Evolutionary conservation across 2,113 vertebrate species (phyloP), one percentile per base, ranked within the genome.

Genomic region (Pionites leucogaster): DNA sequence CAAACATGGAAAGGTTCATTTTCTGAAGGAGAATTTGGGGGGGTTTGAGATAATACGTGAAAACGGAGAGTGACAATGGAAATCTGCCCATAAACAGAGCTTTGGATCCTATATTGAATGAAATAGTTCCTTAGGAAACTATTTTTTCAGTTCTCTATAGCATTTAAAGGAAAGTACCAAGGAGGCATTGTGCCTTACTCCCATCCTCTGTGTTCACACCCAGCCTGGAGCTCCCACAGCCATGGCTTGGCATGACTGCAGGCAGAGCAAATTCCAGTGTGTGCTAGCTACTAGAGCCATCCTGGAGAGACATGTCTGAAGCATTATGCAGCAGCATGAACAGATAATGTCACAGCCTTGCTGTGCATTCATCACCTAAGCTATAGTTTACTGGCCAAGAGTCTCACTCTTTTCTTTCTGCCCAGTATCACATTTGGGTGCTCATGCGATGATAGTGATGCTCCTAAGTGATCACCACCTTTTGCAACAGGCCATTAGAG

Each of bases 161-260:
- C 55, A 23, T 55, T 77, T 55, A 11, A 81, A 90, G 33, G 25
- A 11, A 63, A 46, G 64, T 25, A 47, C 6, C 7, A 50, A 47
- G 47, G 70, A 53, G 55, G 41, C 2, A 11, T 35, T 15, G 68
- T 68, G 55, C 46, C 16, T 88, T 25, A 13, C 16, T 33, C 39
- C 2, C 3, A 2, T 37, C 47, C 8, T 18, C 27, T 59, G 35
- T 28, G 22, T 33, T 74, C 2, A 2, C 46, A 46, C 14, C 1
- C 0, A 42, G 20, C 16, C 47, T 55, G 41, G 53, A 79, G 18
- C 16, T 80, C 69, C 31, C 1, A 2, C 11, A 63, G 60, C 55
- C 0, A 0, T 3, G 18, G 62, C 18, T 79, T 87, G 81, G 65
- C 77, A 29, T 1, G 0, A 47, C 28, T 88, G 74, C 33, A 71